These are phyloP conservation scores for Acyrthosiphon pisum DNA, from an alignment of 1,140 invertebrate genomes.

Conservation along the genomic window DNA sequence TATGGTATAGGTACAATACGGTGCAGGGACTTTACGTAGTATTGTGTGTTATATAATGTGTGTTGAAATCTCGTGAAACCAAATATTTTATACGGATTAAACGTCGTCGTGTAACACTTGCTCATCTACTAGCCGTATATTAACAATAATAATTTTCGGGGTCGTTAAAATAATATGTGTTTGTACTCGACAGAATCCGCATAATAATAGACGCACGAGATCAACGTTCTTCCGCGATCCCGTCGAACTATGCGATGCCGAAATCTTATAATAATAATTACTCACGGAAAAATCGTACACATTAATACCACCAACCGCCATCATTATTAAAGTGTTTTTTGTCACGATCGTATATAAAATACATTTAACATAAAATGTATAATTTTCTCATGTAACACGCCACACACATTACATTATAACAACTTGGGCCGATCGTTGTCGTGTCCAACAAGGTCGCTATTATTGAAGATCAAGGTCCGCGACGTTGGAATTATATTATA, in stretches of 20 bases:
- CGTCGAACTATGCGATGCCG: background rate
- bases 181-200: background rate
- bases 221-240: background rate
- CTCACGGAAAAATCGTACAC: background rate
- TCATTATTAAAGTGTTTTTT: background rate
- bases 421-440: background rate
- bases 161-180: background rate
- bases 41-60: no score
- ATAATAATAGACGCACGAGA: background rate
- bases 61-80: no score
- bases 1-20: no score
- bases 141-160: no score
- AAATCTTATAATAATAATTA: background rate
- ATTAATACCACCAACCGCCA: background rate
- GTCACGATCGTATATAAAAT: background rate
- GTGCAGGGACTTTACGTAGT: no score
- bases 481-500: background rate
- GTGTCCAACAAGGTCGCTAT: background rate
- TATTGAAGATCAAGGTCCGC: slow-evolving; percentile 5
- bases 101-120: no score
- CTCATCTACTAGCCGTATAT: background rate
- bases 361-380: background rate
- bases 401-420: background rate
- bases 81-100: no score
- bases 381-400: background rate